These are phyloP conservation scores for Euleptes europaea DNA, from an alignment of 2,113 vertebrate species.

Conservation along the genomic window DNA sequence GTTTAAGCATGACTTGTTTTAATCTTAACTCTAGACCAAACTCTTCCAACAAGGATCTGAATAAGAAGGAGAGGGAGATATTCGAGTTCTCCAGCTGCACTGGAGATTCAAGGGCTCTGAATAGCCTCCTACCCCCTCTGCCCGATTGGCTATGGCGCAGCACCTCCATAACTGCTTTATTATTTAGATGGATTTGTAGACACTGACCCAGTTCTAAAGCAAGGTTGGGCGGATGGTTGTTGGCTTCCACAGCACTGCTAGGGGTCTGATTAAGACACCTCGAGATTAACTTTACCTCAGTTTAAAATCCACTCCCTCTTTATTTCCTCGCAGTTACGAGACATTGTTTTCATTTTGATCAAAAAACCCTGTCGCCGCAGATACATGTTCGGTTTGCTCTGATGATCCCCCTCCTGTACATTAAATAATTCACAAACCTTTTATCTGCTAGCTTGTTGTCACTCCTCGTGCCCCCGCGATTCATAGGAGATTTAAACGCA, in stretches of 20 bases:
- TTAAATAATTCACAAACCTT: constrained; percentile 3
- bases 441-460: constrained; percentile 27
- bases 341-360: background rate
- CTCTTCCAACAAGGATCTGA: background rate
- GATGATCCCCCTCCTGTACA: constrained; percentile 24
- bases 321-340: background rate
- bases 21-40: background rate
- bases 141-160: background rate
- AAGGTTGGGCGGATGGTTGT: background rate
- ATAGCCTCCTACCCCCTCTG: too few relatives aligned
- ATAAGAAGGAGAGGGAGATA: background rate
- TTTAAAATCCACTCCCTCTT: background rate
- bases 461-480: background rate
- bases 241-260: background rate
- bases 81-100: too few relatives aligned
- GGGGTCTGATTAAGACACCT: background rate
- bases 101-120: background rate
- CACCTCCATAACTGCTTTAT: background rate
- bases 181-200: background rate
- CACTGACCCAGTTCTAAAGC: background rate
- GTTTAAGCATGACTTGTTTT: too few relatives aligned
- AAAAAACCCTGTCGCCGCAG: background rate
- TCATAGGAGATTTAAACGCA: background rate
- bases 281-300: constrained; percentile 14
- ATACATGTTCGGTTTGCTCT: background rate